Evolutionary conservation across 35 echinoderm and acorn worm genomes (phyloP).

Genomic region (Ophiothrix spiculata): DNA sequence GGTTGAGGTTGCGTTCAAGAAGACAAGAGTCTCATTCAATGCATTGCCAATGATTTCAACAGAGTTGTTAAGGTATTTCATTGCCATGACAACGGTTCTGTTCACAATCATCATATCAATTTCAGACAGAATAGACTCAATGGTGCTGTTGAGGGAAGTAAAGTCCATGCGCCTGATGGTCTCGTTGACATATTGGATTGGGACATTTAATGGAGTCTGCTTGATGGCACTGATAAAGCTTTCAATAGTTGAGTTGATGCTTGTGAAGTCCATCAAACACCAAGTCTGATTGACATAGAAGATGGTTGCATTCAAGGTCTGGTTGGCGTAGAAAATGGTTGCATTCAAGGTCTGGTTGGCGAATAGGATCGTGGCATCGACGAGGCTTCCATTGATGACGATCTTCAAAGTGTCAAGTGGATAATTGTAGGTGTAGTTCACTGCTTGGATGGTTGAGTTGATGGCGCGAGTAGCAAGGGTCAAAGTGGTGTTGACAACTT

Average conservation of each 20-base stretch:
- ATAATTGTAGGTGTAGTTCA: slow-evolving; percentile 50
- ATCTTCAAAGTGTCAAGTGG: slow-evolving; percentile 40
- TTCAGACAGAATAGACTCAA: background rate
- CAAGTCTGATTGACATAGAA: slow-evolving; percentile 6
- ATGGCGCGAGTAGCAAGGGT: slow-evolving; percentile 6
- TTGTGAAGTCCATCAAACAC: slow-evolving; percentile 30
- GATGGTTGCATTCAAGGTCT: slow-evolving; percentile 40
- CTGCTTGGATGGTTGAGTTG: slow-evolving; percentile 28
- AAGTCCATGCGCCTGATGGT: background rate
- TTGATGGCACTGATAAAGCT: slow-evolving; percentile 5
- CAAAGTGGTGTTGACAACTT: slow-evolving; percentile 4
- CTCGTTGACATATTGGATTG: background rate
- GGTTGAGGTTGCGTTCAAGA: background rate
- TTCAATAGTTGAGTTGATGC: background rate
- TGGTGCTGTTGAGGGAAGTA: background rate
- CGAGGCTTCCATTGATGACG: slow-evolving; percentile 34
- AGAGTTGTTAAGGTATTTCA: background rate
- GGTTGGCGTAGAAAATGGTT: slow-evolving; percentile 15
- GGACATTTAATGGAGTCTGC: background rate
- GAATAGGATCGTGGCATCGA: slow-evolving; percentile 37
- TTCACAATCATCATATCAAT: background rate
- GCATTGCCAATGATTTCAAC: background rate
- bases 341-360: too few species aligned
- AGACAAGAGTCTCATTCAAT: background rate
- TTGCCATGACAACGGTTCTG: background rate